Conservation (phyloP, 2,888 invertebrate genomes). For the Athripsodes cinereus region DNA sequence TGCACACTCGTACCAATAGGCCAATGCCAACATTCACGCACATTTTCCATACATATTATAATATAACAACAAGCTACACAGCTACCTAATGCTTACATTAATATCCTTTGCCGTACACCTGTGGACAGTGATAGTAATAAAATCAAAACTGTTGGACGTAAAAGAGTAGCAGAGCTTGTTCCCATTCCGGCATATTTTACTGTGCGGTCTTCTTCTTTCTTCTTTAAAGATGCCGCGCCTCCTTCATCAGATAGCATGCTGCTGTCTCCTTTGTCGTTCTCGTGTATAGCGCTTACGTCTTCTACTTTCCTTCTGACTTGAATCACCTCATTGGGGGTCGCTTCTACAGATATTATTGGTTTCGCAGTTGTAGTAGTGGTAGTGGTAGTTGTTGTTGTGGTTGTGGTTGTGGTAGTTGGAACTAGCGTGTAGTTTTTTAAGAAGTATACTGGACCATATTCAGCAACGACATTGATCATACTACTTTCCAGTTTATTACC, state of each 20-base stretch:
- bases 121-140: slow-evolving; percentile 11
- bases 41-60: not conserved
- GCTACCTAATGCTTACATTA: slow-evolving; percentile 16
- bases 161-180: slow-evolving; percentile 11
- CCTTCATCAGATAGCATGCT: slow-evolving; percentile 38
- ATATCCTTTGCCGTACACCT: slow-evolving; percentile 15
- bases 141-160: slow-evolving; percentile 10
- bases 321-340: slow-evolving; percentile 29
- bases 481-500: slow-evolving; percentile 61
- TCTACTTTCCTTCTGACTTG: slow-evolving; percentile 29
- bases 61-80: slow-evolving; percentile 6
- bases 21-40: slow-evolving; percentile 6
- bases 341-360: slow-evolving; percentile 41
- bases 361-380: slow-evolving; percentile 51
- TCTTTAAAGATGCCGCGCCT: slow-evolving; percentile 35
- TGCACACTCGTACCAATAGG: not conserved
- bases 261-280: slow-evolving; percentile 35
- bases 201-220: slow-evolving; percentile 33
- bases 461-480: slow-evolving; percentile 61
- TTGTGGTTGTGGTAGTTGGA: slow-evolving; percentile 66
- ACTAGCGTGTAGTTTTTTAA: slow-evolving; percentile 68
- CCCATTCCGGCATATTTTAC: slow-evolving; percentile 21
- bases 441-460: slow-evolving; percentile 73
- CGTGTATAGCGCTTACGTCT: slow-evolving; percentile 29
- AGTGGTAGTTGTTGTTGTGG: slow-evolving; percentile 56